phyloP scores from a whole-genome alignment of 1,140 invertebrate species.

The Aplysia californica region DNA sequence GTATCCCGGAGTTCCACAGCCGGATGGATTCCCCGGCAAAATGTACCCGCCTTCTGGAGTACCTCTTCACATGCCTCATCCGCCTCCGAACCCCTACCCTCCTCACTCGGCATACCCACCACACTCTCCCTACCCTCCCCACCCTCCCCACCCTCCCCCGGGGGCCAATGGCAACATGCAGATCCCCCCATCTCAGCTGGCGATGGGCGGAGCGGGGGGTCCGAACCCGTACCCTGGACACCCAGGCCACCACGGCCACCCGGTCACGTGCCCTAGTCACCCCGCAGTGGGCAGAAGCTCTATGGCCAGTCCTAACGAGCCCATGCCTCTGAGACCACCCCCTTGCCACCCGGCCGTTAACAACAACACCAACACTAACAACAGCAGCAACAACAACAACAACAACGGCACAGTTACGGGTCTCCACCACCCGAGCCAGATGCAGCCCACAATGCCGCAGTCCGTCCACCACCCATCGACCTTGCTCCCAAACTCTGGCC shows the following conservation, averaged over 20 bases:
- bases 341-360: too few relatives aligned
- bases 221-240: not conserved
- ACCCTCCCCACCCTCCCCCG: not conserved
- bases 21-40: not conserved
- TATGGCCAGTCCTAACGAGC: too few relatives aligned
- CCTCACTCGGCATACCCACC: not conserved
- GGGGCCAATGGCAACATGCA: not conserved
- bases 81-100: slow-evolving; percentile 26
- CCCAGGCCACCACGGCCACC: not conserved
- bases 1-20: slow-evolving; percentile 3
- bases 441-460: too few relatives aligned
- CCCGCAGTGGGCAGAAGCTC: too few relatives aligned
- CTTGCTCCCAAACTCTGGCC: too few relatives aligned
- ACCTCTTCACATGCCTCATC: slow-evolving; percentile 7
- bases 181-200: too few relatives aligned
- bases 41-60: not conserved
- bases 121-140: not conserved
- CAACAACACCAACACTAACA: too few relatives aligned
- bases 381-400: too few relatives aligned
- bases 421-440: not conserved
- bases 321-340: too few relatives aligned
- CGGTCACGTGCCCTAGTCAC: too few relatives aligned
- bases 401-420: too few relatives aligned
- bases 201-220: not conserved
- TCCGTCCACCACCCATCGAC: too few relatives aligned